Evolutionary conservation across 2,113 vertebrate species (phyloP).

Genomic region (Dromaius novaehollandiae): DNA sequence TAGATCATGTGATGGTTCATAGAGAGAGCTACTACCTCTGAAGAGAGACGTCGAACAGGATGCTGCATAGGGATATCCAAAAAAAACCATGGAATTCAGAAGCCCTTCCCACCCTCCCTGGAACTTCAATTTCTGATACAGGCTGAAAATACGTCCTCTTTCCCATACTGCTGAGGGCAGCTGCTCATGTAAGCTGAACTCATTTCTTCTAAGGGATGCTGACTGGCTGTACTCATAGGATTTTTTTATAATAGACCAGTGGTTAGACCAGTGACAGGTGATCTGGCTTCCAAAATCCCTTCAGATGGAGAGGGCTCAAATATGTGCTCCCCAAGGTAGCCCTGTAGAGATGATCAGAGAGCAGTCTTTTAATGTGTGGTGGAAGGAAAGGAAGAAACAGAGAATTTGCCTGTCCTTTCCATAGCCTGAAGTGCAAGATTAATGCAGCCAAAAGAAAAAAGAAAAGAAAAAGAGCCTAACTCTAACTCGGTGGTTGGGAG

Average conservation of each 20-base stretch:
- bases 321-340: rapidly evolving
- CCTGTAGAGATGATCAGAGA: neutral
- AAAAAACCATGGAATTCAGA: neutral
- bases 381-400: neutral
- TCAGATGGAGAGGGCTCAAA: neutral
- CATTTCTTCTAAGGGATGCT: neutral
- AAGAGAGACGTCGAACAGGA: neutral
- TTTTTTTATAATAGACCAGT: neutral
- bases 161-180: neutral
- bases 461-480: neutral
- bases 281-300: neutral
- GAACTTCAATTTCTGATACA: neutral
- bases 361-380: neutral
- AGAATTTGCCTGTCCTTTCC: neutral
- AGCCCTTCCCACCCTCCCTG: neutral
- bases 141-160: neutral
- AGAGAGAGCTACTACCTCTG: neutral
- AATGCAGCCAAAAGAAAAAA: neutral
- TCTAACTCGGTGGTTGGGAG: neutral
- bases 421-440: neutral
- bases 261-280: rapidly evolving
- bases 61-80: neutral
- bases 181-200: neutral
- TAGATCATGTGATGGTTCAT: neutral
- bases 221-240: neutral